Base-by-base conservation (phyloP, 1,140 invertebrate genomes). In the Trichomalopsis sarcophagae region DNA sequence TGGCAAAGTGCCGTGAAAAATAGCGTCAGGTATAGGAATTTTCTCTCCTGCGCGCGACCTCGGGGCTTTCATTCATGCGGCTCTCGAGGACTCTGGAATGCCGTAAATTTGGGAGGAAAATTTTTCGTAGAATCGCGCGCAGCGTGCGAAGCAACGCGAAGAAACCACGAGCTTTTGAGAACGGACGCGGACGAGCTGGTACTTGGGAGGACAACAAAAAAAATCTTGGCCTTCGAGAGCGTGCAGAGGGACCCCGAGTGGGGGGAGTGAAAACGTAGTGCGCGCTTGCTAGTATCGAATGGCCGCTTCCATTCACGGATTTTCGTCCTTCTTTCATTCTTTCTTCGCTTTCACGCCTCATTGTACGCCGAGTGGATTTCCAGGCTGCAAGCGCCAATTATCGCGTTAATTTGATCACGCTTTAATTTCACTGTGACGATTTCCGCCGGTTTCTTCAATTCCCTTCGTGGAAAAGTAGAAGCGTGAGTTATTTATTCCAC, bases 51-150 rank as follows among this genome's bases (percentile, higher is more conserved):
- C 2, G 13, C 23, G 68, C 10, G 44, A 69, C 23, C 36, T 78
- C 68, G n/a, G 11, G 44, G 21, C 21, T 68, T 66, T 88, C 87
- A 87, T 88, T 88, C 89, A 89, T 82, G 81, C 76, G 81, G 44
- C 85, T 80, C 81, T 85, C 40, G 85, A 81, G 40, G 84, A 87
- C 86, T 76, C 89, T 75, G 87, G 87, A 89, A 89, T 88, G 88
- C 85, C 86, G 86, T 86, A 88, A 87, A 90, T 90, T 87, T 89
- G 71, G 75, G 33, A 71, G 84, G 47, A 50, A 73, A 79, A 66
- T 73, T 74, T 81, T 85, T 84, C 87, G 82, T 73, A 71, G 86
- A 85, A 84, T 75, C 73, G 40, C 81, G 44, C 40, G 47, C 74
- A 21, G 40, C 68, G 75, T 50, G 66, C 75, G 17, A 69, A 77